Conservation (phyloP, 1,140 invertebrate genomes). For the Diuraphis noxia region DNA sequence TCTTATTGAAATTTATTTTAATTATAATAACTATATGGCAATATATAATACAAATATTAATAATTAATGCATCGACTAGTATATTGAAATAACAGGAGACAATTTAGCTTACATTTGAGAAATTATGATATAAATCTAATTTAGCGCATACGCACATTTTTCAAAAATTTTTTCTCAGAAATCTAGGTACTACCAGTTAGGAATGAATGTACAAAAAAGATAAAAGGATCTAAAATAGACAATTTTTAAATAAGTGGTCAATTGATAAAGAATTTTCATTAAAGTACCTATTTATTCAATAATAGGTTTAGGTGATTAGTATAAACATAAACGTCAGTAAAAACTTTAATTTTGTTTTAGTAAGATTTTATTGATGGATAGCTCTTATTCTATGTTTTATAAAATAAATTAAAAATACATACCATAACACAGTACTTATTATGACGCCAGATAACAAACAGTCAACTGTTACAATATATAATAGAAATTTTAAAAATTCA, state of each 20-base stretch:
- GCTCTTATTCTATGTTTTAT: not conserved
- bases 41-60: not conserved
- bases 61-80: not conserved
- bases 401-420: constrained; percentile 58
- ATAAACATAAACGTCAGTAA: not conserved
- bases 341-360: not conserved
- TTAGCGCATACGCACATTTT: too few relatives aligned
- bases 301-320: not conserved
- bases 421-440: constrained; percentile 90
- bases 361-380: not conserved
- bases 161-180: too few relatives aligned
- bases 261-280: not conserved
- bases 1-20: not conserved
- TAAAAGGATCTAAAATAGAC: too few relatives aligned
- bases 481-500: constrained; percentile 82
- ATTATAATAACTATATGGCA: too few relatives aligned
- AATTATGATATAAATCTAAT: too few relatives aligned
- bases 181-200: too few relatives aligned
- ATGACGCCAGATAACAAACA: constrained; percentile 86
- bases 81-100: too few relatives aligned
- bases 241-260: not conserved
- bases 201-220: too few relatives aligned
- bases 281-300: not conserved
- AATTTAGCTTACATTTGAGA: not conserved
- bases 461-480: constrained; percentile 94